Percentiles rank a stretch among this genome's conserved stretches.
These are phyloP conservation scores for Mungos mungo DNA, from an alignment of 2,113 vertebrate species.

Conservation along the genomic window DNA sequence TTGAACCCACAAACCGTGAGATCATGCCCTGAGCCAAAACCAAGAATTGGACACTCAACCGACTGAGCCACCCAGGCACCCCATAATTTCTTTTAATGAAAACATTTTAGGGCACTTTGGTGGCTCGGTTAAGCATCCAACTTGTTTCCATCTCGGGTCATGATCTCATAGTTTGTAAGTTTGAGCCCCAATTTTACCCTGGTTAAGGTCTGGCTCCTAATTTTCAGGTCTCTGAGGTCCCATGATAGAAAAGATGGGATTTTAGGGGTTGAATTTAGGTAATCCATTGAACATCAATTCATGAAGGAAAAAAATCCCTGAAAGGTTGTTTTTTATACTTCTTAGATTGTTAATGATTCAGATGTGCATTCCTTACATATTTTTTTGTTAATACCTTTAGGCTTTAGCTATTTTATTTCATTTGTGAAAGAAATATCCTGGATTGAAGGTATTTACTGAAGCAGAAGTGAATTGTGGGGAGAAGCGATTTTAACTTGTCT, in stretches of 20 bases:
- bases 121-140: too few relatives aligned
- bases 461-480: not conserved
- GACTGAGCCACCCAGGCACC: too few relatives aligned
- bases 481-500: slow-evolving; percentile 6
- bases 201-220: not conserved
- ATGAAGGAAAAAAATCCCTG: not conserved
- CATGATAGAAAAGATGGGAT: not conserved
- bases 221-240: not conserved
- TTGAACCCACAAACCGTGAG: too few relatives aligned
- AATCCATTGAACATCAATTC: not conserved
- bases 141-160: too few relatives aligned
- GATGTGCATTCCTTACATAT: not conserved
- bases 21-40: too few relatives aligned
- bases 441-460: not conserved
- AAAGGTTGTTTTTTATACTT: not conserved
- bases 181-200: not conserved
- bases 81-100: too few relatives aligned
- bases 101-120: too few relatives aligned
- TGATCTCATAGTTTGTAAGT: too few relatives aligned
- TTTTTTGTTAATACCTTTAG: not conserved
- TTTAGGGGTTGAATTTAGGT: not conserved
- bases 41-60: too few relatives aligned
- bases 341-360: slow-evolving; percentile 24
- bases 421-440: slow-evolving; percentile 9
- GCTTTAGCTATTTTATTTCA: not conserved